phyloP scores from a whole-genome alignment of 1,140 invertebrate species.

The Halyomorpha halys region DNA sequence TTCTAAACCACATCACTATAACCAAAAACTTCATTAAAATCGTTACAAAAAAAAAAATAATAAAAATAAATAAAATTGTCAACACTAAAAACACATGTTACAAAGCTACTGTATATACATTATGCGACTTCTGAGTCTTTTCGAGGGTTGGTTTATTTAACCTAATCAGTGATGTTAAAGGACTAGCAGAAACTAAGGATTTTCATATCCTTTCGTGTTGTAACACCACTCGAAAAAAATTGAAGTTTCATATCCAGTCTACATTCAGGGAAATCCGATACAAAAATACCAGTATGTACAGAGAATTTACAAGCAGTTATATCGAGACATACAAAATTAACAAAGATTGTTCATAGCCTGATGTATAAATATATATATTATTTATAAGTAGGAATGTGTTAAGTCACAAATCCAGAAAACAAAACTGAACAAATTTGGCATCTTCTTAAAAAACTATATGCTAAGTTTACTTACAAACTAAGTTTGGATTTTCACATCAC shows the following conservation, averaged over 20 bases:
- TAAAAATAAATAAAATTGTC: constrained; percentile 7
- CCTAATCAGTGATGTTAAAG: constrained; percentile 15
- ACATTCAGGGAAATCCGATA: constrained; percentile 10
- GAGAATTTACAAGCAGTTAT: constrained; percentile 22
- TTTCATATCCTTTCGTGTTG: not conserved
- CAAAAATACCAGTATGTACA: constrained; percentile 25
- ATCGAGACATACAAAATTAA: constrained; percentile 20
- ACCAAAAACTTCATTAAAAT: constrained; percentile 15
- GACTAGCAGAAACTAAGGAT: constrained; percentile 1
- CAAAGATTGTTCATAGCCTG: constrained; percentile 24
- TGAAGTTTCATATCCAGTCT: constrained; percentile 13
- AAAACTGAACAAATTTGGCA: constrained; percentile 22
- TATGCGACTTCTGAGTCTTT: constrained; percentile 1
- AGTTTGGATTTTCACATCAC: not conserved
- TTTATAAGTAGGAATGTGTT: constrained; percentile 17
- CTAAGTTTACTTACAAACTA: not conserved
- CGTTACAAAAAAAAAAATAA: constrained; percentile 3
- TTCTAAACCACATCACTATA: constrained; percentile 18
- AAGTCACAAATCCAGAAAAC: constrained; percentile 17
- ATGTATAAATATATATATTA: constrained; percentile 19
- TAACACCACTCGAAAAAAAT: not conserved
- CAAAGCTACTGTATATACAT: constrained; percentile 13
- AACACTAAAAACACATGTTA: constrained; percentile 14
- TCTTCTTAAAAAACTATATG: constrained; percentile 8
- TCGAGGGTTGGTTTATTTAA: not conserved